phyloP scores from a whole-genome alignment of 2,797 vertebrate genomes.

The Mormyrus proboscirostris region DNA sequence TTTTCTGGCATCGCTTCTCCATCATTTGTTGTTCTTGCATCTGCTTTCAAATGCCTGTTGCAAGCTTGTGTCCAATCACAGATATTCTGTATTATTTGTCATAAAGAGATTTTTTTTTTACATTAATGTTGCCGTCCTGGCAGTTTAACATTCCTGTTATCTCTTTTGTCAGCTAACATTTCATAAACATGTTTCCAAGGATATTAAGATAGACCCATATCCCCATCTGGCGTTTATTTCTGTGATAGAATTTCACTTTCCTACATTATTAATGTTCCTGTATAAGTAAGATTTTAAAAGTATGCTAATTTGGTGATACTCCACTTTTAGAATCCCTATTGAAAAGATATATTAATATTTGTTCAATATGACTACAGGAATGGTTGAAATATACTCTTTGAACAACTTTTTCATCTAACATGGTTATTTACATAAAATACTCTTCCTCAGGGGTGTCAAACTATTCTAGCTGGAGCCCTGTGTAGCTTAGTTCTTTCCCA shows the following conservation, averaged over 20 bases:
- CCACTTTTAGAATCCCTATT: not conserved
- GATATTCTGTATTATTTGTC: conserved; percentile 2
- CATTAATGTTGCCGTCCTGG: not conserved
- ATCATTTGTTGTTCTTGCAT: conserved; percentile 1
- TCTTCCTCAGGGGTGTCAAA: not conserved
- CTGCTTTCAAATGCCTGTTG: not conserved
- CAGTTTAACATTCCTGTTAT: not conserved
- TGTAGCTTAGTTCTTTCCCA: no score
- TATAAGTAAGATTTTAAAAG: not conserved
- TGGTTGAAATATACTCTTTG: not conserved
- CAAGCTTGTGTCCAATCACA: not conserved
- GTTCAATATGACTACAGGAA: not conserved
- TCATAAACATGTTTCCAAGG: not conserved
- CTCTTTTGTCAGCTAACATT: not conserved
- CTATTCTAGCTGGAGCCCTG: no score
- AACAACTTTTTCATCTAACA: not conserved
- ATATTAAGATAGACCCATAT: not conserved
- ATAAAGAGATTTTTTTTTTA: not conserved
- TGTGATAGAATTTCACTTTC: not conserved
- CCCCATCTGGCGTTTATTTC: not conserved
- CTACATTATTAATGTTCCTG: not conserved
- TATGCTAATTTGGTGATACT: not conserved
- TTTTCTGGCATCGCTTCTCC: conserved; percentile 24
- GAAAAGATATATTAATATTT: not conserved
- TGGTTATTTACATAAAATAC: not conserved